Conservation (phyloP, 2,797 vertebrate species). For the Betta splendens region DNA sequence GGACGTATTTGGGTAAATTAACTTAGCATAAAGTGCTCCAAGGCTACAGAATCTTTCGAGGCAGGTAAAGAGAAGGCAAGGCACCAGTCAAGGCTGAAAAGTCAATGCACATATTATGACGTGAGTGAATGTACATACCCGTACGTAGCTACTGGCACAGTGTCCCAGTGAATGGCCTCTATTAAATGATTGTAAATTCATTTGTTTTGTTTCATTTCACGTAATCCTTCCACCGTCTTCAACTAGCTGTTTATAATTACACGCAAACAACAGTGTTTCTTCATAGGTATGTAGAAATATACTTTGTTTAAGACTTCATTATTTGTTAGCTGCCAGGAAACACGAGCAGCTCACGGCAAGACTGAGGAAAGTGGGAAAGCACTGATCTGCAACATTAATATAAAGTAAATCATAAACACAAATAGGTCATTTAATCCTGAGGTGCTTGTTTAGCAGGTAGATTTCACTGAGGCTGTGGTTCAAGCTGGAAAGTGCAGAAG, state of each 20-base stretch:
- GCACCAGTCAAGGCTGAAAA: constrained; percentile 68
- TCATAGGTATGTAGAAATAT: constrained; percentile 12
- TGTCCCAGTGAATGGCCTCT: constrained; percentile 43
- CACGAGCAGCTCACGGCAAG: constrained; percentile 82
- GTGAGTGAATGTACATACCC: constrained; percentile 35
- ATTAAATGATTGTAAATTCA: constrained; percentile 49
- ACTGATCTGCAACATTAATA: constrained; percentile 85
- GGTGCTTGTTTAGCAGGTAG: constrained; percentile 59
- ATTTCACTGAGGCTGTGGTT: constrained; percentile 32
- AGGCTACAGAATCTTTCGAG: constrained; percentile 73
- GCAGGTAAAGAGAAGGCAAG: constrained; percentile 59
- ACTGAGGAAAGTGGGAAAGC: constrained; percentile 81
- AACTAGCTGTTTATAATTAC: constrained; percentile 48
- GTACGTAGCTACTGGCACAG: constrained; percentile 58
- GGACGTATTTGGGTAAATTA: constrained; percentile 90
- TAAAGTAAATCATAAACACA: constrained; percentile 87
- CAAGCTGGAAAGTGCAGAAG: constrained; percentile 39
- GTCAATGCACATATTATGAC: constrained; percentile 67
- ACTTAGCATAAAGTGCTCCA: constrained; percentile 84
- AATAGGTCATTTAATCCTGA: constrained; percentile 82
- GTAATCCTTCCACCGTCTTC: constrained; percentile 22
- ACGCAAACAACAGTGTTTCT: constrained; percentile 22
- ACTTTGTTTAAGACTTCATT: constrained; percentile 52
- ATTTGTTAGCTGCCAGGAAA: constrained; percentile 22
- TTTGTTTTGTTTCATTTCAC: constrained; percentile 16